Evolutionary conservation across 2,888 invertebrate genomes (phyloP).

Genomic region (Sinotaia quadrata): DNA sequence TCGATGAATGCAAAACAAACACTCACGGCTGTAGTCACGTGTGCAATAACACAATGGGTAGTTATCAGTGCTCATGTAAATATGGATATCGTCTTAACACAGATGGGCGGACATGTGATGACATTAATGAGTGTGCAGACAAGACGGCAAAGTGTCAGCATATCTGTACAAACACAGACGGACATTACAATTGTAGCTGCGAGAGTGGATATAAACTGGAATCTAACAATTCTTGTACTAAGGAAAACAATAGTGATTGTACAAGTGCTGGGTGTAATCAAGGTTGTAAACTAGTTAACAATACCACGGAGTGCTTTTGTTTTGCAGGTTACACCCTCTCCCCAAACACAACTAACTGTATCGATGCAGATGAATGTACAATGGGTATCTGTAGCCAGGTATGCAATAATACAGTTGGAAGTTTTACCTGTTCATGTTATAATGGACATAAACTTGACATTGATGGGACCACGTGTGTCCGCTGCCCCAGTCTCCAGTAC

Average conservation of each 20-base stretch:
- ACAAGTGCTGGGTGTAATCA: not conserved
- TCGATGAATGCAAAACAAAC: constrained; percentile 71
- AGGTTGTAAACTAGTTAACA: constrained; percentile 2
- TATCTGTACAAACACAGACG: constrained; percentile 18
- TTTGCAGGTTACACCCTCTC: not conserved
- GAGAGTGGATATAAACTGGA: not conserved
- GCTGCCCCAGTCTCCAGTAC: not conserved
- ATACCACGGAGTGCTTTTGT: constrained; percentile 9
- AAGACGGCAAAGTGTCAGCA: constrained; percentile 8
- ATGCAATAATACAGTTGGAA: constrained; percentile 19
- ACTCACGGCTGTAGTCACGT: constrained; percentile 70
- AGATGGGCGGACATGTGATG: not conserved
- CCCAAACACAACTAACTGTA: not conserved
- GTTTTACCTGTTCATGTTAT: constrained; percentile 10
- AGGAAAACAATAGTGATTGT: not conserved
- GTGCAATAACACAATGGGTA: constrained; percentile 72
- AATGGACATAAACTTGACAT: not conserved
- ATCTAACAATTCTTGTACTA: constrained; percentile 1
- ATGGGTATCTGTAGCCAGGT: constrained; percentile 19
- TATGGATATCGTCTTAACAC: constrained; percentile 53
- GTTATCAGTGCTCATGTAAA: constrained; percentile 60
- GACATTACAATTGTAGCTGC: constrained; percentile 4
- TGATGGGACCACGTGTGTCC: not conserved
- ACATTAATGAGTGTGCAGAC: constrained; percentile 25
- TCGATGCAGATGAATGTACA: constrained; percentile 27